These are phyloP conservation scores for Cabera pusaria DNA, from an alignment of 2,888 invertebrate genomes.

Conservation along the genomic window DNA sequence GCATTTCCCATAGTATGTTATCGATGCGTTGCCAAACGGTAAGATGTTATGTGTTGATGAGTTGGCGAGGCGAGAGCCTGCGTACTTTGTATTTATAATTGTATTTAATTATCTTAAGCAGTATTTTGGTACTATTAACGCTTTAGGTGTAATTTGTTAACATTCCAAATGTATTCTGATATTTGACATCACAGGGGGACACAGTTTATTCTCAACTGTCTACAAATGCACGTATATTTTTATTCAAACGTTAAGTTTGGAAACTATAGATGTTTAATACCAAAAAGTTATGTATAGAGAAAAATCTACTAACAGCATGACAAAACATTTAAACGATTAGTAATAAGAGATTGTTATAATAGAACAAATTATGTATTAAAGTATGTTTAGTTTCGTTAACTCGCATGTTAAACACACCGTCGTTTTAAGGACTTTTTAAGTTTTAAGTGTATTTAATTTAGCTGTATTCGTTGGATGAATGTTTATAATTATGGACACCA, in stretches of 20 bases:
- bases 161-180: conserved; percentile 67
- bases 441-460: conserved; percentile 44
- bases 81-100: conserved; percentile 55
- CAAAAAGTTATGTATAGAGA: conserved; percentile 54
- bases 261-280: conserved; percentile 50
- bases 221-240: conserved; percentile 20
- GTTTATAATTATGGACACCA: conserved; percentile 39
- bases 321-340: conserved; percentile 45
- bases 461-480: conserved; percentile 40
- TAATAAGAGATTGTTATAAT: conserved; percentile 58
- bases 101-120: conserved; percentile 65
- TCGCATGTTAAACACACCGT: conserved; percentile 39
- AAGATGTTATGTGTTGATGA: conserved; percentile 28
- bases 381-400: conserved; percentile 42
- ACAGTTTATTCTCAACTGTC: conserved; percentile 34
- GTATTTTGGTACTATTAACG: conserved; percentile 72
- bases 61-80: conserved; percentile 14
- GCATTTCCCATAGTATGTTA: conserved; percentile 48
- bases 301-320: conserved; percentile 73
- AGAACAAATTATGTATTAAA: conserved; percentile 66
- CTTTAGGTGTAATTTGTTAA: conserved; percentile 68
- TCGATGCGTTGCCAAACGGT: conserved; percentile 50
- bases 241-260: conserved; percentile 50
- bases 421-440: conserved; percentile 37
- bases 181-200: conserved; percentile 52